phyloP scores from a whole-genome alignment of 2,113 vertebrate genomes.

The Rattus norvegicus region GRCr8 NC_086024.1:50496501-50497000 shows the following conservation, averaged over 20 bases:
- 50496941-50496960: not conserved
- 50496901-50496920: not conserved
- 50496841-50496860: too few species aligned
- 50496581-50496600: not conserved
- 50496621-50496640: not conserved
- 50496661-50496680: rapidly evolving
- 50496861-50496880: not conserved
- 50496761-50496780: not conserved
- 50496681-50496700: not conserved
- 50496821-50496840: not conserved
- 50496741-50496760: not conserved
- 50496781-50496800: not conserved
- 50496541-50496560: not conserved
- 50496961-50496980: not conserved
- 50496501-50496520: not conserved
- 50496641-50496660: not conserved
- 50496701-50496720: too few species aligned
- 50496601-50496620: too few species aligned
- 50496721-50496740: not conserved
- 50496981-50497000: not conserved
- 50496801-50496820: not conserved
- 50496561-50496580: not conserved
- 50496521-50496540: not conserved
- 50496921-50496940: not conserved
- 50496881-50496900: not conserved